Base-by-base conservation (phyloP, 2,113 vertebrate species). In the Crypturellus undulatus region DNA sequence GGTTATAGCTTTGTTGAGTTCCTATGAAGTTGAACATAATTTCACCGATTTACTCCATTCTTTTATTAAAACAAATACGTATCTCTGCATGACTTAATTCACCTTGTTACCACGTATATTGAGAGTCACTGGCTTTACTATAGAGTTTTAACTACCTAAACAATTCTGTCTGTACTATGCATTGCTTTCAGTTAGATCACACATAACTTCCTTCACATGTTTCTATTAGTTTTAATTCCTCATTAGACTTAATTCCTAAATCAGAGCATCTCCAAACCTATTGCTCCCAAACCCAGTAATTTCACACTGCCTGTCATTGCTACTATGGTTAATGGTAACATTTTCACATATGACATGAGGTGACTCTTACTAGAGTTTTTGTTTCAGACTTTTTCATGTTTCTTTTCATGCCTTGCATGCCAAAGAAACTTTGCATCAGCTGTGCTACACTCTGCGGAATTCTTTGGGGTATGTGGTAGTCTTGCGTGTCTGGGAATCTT, bases 191-290 rank as follows among this genome's bases (percentile, higher is more conserved):
- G 85, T 82, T 92, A 87, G 71, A 95, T 91, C 84, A 89, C 90
- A 92, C 51, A 65, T 59, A 72, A 91, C 38, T 94, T 94, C 89
- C 85, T 90, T 49, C 70, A 93, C 71, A 89, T 9, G 21, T 90
- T 97, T 90, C 79, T 93, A 82, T 96, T 86, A 93, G 70, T 80
- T 76, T 92, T 79, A 95, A 92, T 93, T 96, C 73, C 64, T 95
- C 84, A 67, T 81, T 80, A 79, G 84, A 60, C 72, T 83, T 68
- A 83, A 94, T 93, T 88, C 71, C 82, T 90, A 95, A 92, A 93
- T 51, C 72, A 92, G 86, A 56, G 67, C 59, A 71, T 14, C 92
- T 95, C 72, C 81, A 97, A 75, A 58, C 40, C 56, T 87, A 45
- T 47, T 62, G 36, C 47, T 40, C 83, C 68, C 82, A 95, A 88